Evolutionary conservation across 2,113 vertebrate species (phyloP).

Genomic region (Spilogale gracilis): DNA sequence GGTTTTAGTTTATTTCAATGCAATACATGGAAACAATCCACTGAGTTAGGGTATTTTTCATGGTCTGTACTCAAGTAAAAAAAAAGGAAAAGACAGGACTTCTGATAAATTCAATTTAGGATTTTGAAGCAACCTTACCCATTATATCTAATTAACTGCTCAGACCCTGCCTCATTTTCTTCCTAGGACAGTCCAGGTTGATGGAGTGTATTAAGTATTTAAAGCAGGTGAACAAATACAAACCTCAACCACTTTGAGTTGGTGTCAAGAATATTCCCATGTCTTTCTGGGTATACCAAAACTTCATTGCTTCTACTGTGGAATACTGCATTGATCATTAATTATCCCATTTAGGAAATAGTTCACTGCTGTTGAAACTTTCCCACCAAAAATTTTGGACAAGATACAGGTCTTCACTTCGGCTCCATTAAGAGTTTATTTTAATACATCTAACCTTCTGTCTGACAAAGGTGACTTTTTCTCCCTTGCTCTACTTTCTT

Average conservation of each 20-base stretch:
- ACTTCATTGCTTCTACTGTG: conserved; percentile 55
- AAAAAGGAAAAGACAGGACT: conserved; percentile 1
- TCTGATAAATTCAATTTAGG: not conserved
- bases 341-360: conserved; percentile 69
- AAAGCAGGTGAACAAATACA: not conserved
- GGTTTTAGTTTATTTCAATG: conserved; percentile 36
- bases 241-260: not conserved
- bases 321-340: conserved; percentile 75
- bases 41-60: not conserved
- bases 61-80: not conserved
- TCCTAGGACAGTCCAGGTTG: not conserved
- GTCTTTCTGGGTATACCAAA: conserved; percentile 13
- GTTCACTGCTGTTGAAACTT: conserved; percentile 76
- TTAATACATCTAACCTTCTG: conserved; percentile 77
- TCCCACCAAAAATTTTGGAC: conserved; percentile 82
- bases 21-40: not conserved
- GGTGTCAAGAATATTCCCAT: not conserved
- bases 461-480: conserved; percentile 78
- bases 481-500: conserved; percentile 68
- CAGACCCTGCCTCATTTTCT: not conserved
- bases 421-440: conserved; percentile 82
- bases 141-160: not conserved
- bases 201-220: conserved; percentile 21
- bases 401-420: conserved; percentile 80
- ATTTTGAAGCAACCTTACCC: not conserved